Evolutionary conservation across 2,888 invertebrate species (phyloP).

Genomic region (Danaus chrysippus): DNA sequence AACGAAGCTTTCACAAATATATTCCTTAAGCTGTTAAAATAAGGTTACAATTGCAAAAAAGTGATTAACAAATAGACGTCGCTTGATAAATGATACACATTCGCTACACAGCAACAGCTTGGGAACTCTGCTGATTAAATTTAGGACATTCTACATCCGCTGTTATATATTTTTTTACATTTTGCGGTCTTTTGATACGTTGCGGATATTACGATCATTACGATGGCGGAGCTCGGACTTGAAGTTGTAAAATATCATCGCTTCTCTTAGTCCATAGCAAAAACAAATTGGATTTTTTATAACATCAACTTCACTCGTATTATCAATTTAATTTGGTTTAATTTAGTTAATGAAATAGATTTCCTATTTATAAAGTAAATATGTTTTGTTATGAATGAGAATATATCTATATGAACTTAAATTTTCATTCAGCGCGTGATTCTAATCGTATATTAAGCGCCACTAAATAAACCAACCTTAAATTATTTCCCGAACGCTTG

Average conservation of each 20-base stretch:
- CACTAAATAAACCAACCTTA: too few relatives aligned
- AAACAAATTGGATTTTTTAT: constrained; percentile 17
- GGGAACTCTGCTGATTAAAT: constrained; percentile 45
- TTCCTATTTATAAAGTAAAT: neutral
- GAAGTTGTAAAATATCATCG: constrained; percentile 6
- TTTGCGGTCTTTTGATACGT: constrained; percentile 34
- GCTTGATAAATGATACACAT: constrained; percentile 47
- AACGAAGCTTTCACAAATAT: constrained; percentile 6
- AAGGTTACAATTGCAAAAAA: constrained; percentile 6
- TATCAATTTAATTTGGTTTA: neutral
- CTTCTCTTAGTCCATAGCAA: constrained; percentile 9
- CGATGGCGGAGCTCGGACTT: constrained; percentile 21
- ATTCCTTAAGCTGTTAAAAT: constrained; percentile 6
- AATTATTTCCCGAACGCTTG: too few relatives aligned
- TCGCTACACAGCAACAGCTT: constrained; percentile 43
- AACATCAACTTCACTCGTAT: neutral
- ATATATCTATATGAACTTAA: too few relatives aligned
- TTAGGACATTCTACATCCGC: constrained; percentile 38
- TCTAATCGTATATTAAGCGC: too few relatives aligned
- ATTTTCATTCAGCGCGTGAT: too few relatives aligned
- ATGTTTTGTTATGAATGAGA: too few relatives aligned
- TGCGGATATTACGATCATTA: constrained; percentile 34
- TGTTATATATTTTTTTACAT: constrained; percentile 31
- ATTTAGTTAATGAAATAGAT: neutral
- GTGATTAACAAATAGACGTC: constrained; percentile 25